Base-by-base conservation (phyloP, 2,888 invertebrate genomes). In the Polydrusus tereticollis region DNA sequence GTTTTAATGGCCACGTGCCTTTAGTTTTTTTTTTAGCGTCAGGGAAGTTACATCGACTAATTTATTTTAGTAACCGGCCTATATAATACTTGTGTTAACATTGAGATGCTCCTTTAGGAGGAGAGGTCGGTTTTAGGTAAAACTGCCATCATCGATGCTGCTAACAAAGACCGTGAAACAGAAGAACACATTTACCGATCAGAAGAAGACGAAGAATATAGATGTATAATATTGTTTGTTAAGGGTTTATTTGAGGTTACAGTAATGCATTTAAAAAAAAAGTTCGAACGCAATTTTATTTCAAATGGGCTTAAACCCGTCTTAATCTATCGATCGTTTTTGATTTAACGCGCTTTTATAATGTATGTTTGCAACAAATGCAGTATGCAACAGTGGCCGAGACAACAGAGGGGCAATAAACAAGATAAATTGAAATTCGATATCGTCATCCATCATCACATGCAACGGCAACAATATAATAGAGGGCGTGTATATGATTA, bases 341-440 rank as follows among this genome's bases (percentile, higher is more conserved):
- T n/a, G n/a, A n/a, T n/a, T n/a, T n/a, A n/a, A n/a, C n/a, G 10
- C 36, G 36, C 36, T 36, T 29, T 23, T 16, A 16, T 29, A 10
- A 55, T 55, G 26, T 7, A 55, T 29, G 18, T 55, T 55, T 29
- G 41, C 57, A 50, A 21, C 21, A 52, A 52, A 36, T 20, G 26
- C 45, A 58, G 58, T 58, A 68, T 58, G 72, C 63, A 68, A 68
- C 68, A 68, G 68, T 72, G 68, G 63, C 72, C 33, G 14, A 72
- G 72, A 71, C 71, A 64, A 58, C 65, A 63, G 67, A 29, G 66
- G 36, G 36, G 59, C 75, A 74, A 73, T 74, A 74, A 45, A 68
- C 55, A 74, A 77, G 78, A 78, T 78, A 75, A 79, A 79, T 78
- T 76, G 77, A 77, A 77, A 77, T 73, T 73, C 77, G 77, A 79